Base-by-base conservation (phyloP, 2,113 vertebrate genomes). In the Gadus chalcogrammus region DNA sequence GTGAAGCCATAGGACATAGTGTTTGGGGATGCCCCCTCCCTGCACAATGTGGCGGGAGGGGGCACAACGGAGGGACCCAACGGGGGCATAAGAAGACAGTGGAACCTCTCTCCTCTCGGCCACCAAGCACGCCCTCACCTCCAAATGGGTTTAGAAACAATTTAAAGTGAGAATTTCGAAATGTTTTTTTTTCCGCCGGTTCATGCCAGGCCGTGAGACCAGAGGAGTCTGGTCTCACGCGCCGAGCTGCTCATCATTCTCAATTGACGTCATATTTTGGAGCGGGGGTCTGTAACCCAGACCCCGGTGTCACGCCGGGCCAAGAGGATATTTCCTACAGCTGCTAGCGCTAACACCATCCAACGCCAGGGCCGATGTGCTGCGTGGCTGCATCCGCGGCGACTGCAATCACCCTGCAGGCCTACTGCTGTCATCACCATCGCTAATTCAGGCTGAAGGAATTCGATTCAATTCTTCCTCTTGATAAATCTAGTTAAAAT, bases 391-490 rank as follows among this genome's bases (percentile, higher is more conserved):
- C 42, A 48, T 48, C 42, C 42, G 12, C 12, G 8, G 18, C 65
- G 61, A 76, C 67, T 9, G 42, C 11, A 65, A 61, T 53, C 22
- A 24, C 69, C 13, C 59, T 15, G 72, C 72, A 65, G 55, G 31
- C 31, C 63, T 38, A 56, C 20, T 61, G 42, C 27, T 2, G 27
- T 48, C 67, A 55, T 18, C 22, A 17, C 64, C 58, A 58, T 13
- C 17, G 35, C 55, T 78, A 70, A 65, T 65, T 74, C 73, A 31
- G 69, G 61, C 77, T 70, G 70, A 59, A 35, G 63, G 63, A 60
- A 56, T 38, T 67, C 24, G 55, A 48, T 5, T 48, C 1, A 42
- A 48, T 13, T 48, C 42, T 48, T 48, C 42, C 42, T 48, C 8
- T 48, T 48, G 42, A 48, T 48, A 8, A 48, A 48, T 48, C 9